Percentiles rank a stretch among this genome's conserved stretches.
phyloP scores from a whole-genome alignment of 2,113 vertebrate species.

The Thermophis baileyi region DNA sequence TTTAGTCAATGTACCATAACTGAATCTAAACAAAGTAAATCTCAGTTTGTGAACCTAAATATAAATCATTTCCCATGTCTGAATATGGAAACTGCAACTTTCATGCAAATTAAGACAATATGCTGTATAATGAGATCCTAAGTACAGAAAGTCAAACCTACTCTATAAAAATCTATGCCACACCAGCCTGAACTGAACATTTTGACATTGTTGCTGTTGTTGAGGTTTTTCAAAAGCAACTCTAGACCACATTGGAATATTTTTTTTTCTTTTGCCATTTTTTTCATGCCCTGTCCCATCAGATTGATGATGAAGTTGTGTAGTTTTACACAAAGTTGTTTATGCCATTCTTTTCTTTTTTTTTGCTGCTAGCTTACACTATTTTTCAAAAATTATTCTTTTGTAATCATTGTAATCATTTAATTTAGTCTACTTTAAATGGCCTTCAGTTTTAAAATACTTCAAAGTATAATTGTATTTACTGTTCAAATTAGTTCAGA shows the following conservation, averaged over 20 bases:
- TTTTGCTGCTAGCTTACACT: neutral
- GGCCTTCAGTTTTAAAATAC: conserved; percentile 13
- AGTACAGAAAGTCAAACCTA: conserved; percentile 30
- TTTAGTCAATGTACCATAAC: neutral
- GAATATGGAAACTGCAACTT: conserved; percentile 28
- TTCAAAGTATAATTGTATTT: conserved; percentile 20
- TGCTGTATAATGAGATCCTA: conserved; percentile 20
- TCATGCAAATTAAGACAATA: conserved; percentile 43
- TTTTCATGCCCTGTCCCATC: conserved; percentile 1
- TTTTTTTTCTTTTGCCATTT: neutral
- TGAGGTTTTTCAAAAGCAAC: conserved; percentile 18
- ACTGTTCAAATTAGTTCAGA: conserved; percentile 24
- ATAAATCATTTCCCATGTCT: conserved; percentile 41
- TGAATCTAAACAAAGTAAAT: conserved; percentile 51
- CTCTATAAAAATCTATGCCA: neutral
- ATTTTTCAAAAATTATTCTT: neutral
- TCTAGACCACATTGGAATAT: neutral
- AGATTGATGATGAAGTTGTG: conserved; percentile 14
- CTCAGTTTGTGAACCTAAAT: conserved; percentile 25
- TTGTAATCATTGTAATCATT: neutral
- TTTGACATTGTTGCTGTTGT: neutral
- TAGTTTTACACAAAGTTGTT: neutral
- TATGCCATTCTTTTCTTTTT: neutral
- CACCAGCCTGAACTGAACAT: conserved; percentile 8
- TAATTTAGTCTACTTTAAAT: conserved; percentile 1